Conservation (phyloP, 2,888 invertebrate species). For the Tanytarsus gracilentus region DNA sequence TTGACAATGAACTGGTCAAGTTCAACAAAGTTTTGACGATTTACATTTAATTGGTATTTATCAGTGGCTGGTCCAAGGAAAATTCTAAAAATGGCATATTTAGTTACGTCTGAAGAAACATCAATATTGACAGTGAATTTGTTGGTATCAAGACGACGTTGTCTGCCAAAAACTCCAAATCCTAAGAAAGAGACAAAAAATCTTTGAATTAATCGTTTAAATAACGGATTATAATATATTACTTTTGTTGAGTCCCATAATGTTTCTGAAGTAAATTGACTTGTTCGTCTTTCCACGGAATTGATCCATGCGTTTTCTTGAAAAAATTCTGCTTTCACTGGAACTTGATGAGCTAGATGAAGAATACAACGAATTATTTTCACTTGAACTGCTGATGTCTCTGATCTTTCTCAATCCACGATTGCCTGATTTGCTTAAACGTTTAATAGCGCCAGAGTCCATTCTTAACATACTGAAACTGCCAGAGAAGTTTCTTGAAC, state of each 20-base stretch:
- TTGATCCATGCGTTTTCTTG: background rate
- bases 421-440: no score
- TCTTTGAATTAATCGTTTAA: no score
- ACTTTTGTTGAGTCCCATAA: background rate
- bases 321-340: background rate
- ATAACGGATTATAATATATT: no score
- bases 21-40: conserved; percentile 52
- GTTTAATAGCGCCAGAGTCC: no score
- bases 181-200: background rate
- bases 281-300: background rate
- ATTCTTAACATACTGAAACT: no score
- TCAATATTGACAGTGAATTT: conserved; percentile 54
- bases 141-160: conserved; percentile 62
- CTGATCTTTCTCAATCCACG: no score
- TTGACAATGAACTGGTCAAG: conserved; percentile 56
- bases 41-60: conserved; percentile 46
- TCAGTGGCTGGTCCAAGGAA: conserved; percentile 58
- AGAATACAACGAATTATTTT: no score
- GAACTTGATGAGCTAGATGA: no score
- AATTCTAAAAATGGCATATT: conserved; percentile 52
- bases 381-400: no score
- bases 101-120: conserved; percentile 50
- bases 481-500: no score
- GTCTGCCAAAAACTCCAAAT: conserved; percentile 35
- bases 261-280: background rate